Evolutionary conservation across 2,888 invertebrate genomes (phyloP), one percentile per base, ranked within the genome.

Genomic region (Synergus laeviventris): DNA sequence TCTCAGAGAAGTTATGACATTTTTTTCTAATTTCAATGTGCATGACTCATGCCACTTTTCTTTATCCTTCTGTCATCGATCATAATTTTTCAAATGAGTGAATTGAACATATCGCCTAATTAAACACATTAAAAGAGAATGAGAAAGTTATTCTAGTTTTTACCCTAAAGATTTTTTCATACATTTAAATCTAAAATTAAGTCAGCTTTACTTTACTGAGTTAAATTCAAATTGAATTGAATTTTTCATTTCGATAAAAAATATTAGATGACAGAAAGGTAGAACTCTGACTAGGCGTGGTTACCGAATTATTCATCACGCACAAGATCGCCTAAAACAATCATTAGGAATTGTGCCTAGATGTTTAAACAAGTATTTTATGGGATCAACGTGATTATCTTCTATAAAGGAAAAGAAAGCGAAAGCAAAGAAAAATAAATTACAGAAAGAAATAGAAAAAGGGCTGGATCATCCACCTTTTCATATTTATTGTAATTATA

Each of bases 291-390:
- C 64, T 64, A 73, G 74, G 73, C 62, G 61, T 66, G 66, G 3
- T 4, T 70, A 31, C 45, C 11, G 11, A 45, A 81, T 80, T 78
- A 49, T 78, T 83, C 84, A 82, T 84, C 82, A 83, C 85, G 86
- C 88, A 88, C 87, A 88, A 86, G 82, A 84, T 87, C 86, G 85
- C 85, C 84, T 85, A 84, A 85, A 87, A 88, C 87, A 89, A 89
- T 89, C 88, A 84, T 88, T 88, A 88, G 85, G 86, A 89, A 88
- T 88, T 86, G 89, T 89, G 89, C 89, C 89, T 89, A 87, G 86
- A 88, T 89, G 84, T 89, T 86, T 87, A 87, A 85, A 83, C 80
- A 84, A 81, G 85, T 88, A 88, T 88, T 89, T 83, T 86, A 87
- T 88, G 89, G 89, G 89, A 89, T 88, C 89, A 89, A 89, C 84